A percentile compares a stretch with the other conserved stretches of the same genome.
phyloP scores from a whole-genome alignment of 2,113 vertebrate species.

The Octodon degus region DNA sequence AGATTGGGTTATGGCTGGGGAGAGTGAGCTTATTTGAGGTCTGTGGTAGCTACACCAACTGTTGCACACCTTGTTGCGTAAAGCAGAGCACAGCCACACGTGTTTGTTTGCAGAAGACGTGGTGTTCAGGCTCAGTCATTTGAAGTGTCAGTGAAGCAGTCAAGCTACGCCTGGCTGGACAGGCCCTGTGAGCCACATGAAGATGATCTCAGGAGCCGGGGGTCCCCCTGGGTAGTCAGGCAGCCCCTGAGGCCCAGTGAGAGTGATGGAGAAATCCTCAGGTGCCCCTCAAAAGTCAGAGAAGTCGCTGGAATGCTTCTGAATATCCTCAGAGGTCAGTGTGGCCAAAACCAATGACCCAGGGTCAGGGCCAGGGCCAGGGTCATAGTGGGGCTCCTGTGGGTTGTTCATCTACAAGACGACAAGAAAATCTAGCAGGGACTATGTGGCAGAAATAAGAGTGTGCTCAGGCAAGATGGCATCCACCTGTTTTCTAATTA shows the following conservation, averaged over 20 bases:
- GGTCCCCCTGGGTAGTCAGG: too few relatives aligned
- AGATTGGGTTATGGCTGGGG: not conserved
- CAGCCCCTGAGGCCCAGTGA: not conserved
- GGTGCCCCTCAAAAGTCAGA: not conserved
- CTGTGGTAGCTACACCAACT: not conserved
- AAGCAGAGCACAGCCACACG: fast-evolving
- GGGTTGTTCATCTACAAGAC: not conserved
- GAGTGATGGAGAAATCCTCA: too few relatives aligned
- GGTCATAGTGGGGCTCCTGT: not conserved
- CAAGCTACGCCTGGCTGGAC: too few relatives aligned
- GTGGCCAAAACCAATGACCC: not conserved
- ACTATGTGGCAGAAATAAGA: not conserved
- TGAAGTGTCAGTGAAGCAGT: not conserved
- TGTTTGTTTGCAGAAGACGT: not conserved
- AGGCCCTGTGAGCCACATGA: not conserved
- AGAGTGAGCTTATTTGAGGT: not conserved
- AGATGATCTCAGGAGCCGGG: not conserved
- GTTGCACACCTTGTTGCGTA: not conserved
- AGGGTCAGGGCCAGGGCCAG: not conserved
- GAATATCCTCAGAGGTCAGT: not conserved
- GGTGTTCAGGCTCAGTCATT: too few relatives aligned
- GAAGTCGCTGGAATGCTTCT: not conserved
- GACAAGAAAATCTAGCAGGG: not conserved
- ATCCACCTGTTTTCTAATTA: not conserved
- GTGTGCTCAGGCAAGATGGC: not conserved